Evolutionary conservation across 2,797 vertebrate genomes (phyloP).

Genomic region (Vireo griseus): DNA sequence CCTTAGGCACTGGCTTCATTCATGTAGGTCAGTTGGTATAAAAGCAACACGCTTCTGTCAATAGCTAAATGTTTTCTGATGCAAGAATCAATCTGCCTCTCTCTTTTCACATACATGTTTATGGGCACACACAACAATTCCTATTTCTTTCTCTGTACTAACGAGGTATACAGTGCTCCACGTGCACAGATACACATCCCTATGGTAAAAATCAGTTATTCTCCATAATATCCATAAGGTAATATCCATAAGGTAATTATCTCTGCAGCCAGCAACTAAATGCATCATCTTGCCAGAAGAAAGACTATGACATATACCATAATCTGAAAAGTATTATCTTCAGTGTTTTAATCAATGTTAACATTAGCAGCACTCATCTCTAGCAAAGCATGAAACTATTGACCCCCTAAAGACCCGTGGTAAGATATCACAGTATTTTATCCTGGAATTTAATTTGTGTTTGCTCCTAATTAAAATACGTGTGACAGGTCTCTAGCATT

Average conservation of each 20-base stretch:
- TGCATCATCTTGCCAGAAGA: constrained; percentile 41
- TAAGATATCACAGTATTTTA: constrained; percentile 52
- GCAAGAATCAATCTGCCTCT: background rate
- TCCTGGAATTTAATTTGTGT: constrained; percentile 64
- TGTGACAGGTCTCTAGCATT: constrained; percentile 17
- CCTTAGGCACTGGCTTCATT: background rate
- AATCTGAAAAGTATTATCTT: constrained; percentile 46
- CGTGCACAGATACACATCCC: background rate
- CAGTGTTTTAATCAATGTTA: constrained; percentile 69
- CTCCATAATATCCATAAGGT: background rate
- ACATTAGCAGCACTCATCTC: background rate
- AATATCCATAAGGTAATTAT: constrained; percentile 61
- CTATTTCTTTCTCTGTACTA: background rate
- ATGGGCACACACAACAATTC: background rate
- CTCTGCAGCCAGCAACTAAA: constrained; percentile 44
- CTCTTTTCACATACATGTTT: background rate
- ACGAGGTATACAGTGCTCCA: background rate
- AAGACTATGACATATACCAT: background rate
- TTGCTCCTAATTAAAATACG: constrained; percentile 71
- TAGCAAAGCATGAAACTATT: constrained; percentile 22
- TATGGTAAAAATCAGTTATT: background rate
- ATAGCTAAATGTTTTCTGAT: background rate
- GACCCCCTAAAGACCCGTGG: constrained; percentile 7
- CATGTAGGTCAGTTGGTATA: background rate
- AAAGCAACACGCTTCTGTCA: background rate